phyloP scores from a whole-genome alignment of 2,797 vertebrate genomes.

The Micromesistius poutassou region DNA sequence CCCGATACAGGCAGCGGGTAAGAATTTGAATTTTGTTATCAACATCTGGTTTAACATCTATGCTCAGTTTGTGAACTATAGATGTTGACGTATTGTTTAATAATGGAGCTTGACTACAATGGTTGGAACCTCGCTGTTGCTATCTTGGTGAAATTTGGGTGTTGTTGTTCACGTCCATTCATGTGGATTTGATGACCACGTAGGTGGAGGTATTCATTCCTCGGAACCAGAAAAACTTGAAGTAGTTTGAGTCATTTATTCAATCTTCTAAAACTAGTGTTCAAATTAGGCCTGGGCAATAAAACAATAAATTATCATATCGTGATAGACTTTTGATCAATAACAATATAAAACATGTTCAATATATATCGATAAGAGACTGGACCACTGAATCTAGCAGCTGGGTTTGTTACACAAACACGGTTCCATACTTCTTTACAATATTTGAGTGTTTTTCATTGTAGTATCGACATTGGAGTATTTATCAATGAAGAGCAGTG shows the following conservation, averaged over 20 bases:
- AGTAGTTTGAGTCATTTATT: background rate
- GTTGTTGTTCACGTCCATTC: background rate
- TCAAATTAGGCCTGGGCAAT: no score
- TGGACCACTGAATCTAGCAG: no score
- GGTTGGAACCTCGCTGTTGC: background rate
- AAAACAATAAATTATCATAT: no score
- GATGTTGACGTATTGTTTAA: background rate
- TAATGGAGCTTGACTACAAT: background rate
- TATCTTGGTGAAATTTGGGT: background rate
- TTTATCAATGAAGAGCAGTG: no score
- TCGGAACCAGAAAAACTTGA: background rate
- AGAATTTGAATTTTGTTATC: constrained; percentile 30
- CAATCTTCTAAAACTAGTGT: background rate
- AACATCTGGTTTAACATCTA: background rate
- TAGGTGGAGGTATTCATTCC: background rate
- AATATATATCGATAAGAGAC: no score
- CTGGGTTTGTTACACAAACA: no score
- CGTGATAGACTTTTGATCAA: no score
- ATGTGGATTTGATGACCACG: background rate
- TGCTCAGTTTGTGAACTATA: background rate
- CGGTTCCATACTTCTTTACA: no score
- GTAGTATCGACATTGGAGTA: no score
- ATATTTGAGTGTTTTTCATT: no score
- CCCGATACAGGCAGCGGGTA: constrained; percentile 92
- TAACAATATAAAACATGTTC: no score